Evolutionary conservation across 2,888 invertebrate genomes (phyloP).

Genomic region (Dendrolimus houi): DNA sequence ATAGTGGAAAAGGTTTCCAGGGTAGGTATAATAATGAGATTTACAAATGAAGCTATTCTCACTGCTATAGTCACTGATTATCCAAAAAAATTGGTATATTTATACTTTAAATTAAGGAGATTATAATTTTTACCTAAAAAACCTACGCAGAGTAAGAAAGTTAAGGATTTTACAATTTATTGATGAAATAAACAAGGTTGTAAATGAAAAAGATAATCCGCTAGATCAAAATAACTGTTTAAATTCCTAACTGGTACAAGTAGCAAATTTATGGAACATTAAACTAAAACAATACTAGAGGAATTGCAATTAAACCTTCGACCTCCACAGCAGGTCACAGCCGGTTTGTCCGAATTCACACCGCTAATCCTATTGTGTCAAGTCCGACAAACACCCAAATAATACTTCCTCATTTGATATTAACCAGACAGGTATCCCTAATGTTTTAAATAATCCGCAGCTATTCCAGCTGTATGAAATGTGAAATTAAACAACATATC

Average conservation of each 20-base stretch:
- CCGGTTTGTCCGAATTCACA: conserved; percentile 8
- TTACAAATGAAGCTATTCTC: too few relatives aligned
- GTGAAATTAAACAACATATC: too few relatives aligned
- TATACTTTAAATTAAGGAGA: too few relatives aligned
- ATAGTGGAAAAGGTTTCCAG: too few relatives aligned
- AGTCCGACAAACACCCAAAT: background rate
- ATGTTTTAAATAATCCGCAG: background rate
- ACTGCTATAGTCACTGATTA: too few relatives aligned
- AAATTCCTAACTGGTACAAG: background rate
- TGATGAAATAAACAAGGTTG: background rate
- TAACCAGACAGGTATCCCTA: background rate
- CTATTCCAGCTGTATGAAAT: too few relatives aligned
- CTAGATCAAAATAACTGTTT: background rate
- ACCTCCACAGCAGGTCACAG: background rate
- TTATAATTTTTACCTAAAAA: too few relatives aligned
- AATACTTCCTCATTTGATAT: background rate
- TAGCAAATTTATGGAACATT: background rate
- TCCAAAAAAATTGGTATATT: too few relatives aligned
- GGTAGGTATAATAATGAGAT: too few relatives aligned
- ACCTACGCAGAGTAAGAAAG: too few relatives aligned
- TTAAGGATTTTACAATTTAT: background rate
- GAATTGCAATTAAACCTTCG: background rate
- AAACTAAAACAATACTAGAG: background rate
- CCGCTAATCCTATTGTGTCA: background rate
- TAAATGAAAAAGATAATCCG: background rate